Conservation (phyloP, 1,140 invertebrate genomes). For the Streblospio benedicti region DNA sequence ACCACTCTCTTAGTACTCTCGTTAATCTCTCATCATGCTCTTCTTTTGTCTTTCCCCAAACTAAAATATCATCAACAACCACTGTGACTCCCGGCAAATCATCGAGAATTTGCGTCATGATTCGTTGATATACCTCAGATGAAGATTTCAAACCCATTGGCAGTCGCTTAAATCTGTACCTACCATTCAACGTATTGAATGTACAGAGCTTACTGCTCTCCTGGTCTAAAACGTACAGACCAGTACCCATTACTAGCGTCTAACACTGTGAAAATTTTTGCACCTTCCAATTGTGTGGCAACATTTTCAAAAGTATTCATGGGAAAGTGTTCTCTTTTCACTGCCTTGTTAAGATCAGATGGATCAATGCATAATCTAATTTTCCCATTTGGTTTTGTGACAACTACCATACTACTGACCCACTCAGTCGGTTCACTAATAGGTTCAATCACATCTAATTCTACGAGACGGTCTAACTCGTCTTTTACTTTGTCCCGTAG, state of each 20-base stretch:
- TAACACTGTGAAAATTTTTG: background rate
- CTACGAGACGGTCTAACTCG: no score
- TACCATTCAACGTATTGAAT: constrained; percentile 20
- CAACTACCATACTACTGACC: constrained; percentile 22
- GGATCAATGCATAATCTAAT: constrained; percentile 25
- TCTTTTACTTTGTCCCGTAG: no score
- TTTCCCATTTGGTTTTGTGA: constrained; percentile 20
- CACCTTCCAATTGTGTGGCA: background rate
- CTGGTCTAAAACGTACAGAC: no score
- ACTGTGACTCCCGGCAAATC: constrained; percentile 35
- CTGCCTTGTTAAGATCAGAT: background rate
- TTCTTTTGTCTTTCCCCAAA: no score
- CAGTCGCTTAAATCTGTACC: constrained; percentile 19
- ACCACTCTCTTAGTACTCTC: no score
- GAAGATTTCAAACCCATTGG: constrained; percentile 19
- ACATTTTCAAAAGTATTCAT: background rate
- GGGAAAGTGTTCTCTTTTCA: background rate
- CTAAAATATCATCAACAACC: constrained; percentile 33
- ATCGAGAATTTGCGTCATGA: constrained; percentile 28
- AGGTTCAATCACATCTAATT: constrained; percentile 19
- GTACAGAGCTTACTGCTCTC: no score
- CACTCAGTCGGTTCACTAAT: constrained; percentile 22
- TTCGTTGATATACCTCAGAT: constrained; percentile 36
- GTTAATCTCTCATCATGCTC: no score
- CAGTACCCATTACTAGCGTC: background rate